Percentiles rank a stretch among this genome's conserved stretches.
Evolutionary conservation across 2,113 vertebrate species (phyloP).

Genomic region (Thunnus thynnus): DNA sequence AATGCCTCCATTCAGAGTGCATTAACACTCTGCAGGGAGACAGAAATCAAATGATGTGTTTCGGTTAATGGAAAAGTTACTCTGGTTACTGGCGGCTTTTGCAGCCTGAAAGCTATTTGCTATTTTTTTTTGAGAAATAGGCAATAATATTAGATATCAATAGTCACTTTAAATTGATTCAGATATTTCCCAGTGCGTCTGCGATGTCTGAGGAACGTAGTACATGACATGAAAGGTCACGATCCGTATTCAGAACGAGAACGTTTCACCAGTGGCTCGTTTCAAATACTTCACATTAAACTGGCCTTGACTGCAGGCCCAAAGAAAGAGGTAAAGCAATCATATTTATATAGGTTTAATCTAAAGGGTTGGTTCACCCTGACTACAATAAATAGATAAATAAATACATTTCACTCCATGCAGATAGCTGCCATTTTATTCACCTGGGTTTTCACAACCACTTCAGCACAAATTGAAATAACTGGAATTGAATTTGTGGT

Average conservation of each 20-base stretch:
- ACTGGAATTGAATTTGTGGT: no score
- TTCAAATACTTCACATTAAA: slow-evolving; percentile 18
- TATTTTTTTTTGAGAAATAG: background rate
- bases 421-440: background rate
- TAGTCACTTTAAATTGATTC: slow-evolving; percentile 1
- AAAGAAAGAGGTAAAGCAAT: slow-evolving; percentile 14
- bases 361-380: background rate
- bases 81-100: background rate
- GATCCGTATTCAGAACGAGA: slow-evolving; percentile 24
- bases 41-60: background rate
- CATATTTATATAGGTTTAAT: slow-evolving; percentile 11
- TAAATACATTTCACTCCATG: no score
- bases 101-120: background rate
- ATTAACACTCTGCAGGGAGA: background rate
- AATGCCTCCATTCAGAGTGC: background rate
- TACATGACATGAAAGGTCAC: background rate
- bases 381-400: background rate
- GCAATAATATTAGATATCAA: background rate
- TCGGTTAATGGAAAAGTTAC: background rate
- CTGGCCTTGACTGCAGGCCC: slow-evolving; percentile 25
- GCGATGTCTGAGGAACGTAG: background rate
- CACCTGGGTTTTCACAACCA: background rate
- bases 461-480: no score
- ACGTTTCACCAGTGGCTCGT: slow-evolving; percentile 37
- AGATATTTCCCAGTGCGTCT: background rate